Evolutionary conservation across 2,888 invertebrate genomes (phyloP), one percentile per base, ranked within the genome.

Genomic region (Ophion slaviceki): DNA sequence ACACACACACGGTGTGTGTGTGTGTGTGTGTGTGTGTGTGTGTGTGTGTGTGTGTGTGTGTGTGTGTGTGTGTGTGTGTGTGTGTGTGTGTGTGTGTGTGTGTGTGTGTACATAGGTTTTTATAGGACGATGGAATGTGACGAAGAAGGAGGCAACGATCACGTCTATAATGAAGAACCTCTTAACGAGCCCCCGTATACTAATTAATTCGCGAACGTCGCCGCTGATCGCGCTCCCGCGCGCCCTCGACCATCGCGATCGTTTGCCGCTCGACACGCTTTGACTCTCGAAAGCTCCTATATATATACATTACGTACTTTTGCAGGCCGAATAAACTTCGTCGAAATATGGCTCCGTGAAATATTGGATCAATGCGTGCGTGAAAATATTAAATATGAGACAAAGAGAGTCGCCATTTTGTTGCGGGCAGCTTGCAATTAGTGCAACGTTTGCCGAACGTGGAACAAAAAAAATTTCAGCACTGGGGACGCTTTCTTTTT

Each of bases 121-220:
- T 53, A 53, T 53, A 53, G 17, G 64, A 64, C 32, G 62, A 72
- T 59, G 77, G 66, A 80, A 36, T 47, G 62, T 45, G 70, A 79
- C 47, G 61, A 53, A 61, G 59, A 66, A 32, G 68, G 57, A 59
- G 36, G 62, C 57, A 80, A 57, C 78, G 78, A 61, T 28, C 79
- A 36, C 36, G 47, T 20, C 59, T 40, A 47, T 62, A 74, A 74
- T 72, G 77, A 81, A 68, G 84, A 80, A 78, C 77, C 86, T 80
- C 53, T 66, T 88, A 88, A 88, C 88, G 87, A 88, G 87, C 80
- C 84, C 85, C 82, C 83, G 53, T 53, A 53, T 53, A 84, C 87
- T 88, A 88, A 88, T 88, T 88, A 87, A 88, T 88, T 88, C 86
- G 86, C 81, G 85, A 86, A 84, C 80, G 80, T 84, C 59, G 78